phyloP scores from a whole-genome alignment of 1,140 invertebrate species.

The Nasonia vitripennis region DNA sequence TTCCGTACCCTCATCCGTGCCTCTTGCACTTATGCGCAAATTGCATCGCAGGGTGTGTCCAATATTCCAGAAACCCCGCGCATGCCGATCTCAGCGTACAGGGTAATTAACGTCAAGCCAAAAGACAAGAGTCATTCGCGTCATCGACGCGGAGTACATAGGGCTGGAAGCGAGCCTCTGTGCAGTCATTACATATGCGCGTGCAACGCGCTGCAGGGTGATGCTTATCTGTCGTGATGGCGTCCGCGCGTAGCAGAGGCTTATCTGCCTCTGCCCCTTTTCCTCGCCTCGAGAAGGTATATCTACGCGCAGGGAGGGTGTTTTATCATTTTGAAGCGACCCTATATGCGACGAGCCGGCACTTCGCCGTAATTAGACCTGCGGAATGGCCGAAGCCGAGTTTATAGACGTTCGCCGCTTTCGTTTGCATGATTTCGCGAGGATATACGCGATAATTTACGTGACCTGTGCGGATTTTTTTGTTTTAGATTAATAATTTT shows the following conservation, averaged over 20 bases:
- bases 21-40: slow-evolving; percentile 15
- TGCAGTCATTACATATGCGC: slow-evolving; percentile 41
- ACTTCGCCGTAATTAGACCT: slow-evolving; percentile 19
- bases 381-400: background rate
- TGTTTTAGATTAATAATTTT: background rate
- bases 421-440: background rate
- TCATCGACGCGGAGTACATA: slow-evolving; percentile 26
- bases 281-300: slow-evolving; percentile 10
- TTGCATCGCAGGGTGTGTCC: slow-evolving; percentile 22
- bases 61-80: slow-evolving; percentile 1
- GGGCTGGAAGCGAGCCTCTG: slow-evolving; percentile 49
- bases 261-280: slow-evolving; percentile 28
- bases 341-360: background rate
- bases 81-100: background rate
- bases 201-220: slow-evolving; percentile 16
- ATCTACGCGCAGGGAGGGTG: background rate
- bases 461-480: background rate
- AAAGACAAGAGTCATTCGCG: slow-evolving; percentile 43
- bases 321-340: background rate
- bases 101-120: slow-evolving; percentile 14
- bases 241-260: background rate
- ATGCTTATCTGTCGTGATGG: slow-evolving; percentile 20
- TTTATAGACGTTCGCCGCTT: background rate
- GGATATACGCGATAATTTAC: background rate
- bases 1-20: background rate